Evolutionary conservation across 2,888 invertebrate genomes (phyloP), one percentile per base, ranked within the genome.

Genomic region (Patella caerulea): DNA sequence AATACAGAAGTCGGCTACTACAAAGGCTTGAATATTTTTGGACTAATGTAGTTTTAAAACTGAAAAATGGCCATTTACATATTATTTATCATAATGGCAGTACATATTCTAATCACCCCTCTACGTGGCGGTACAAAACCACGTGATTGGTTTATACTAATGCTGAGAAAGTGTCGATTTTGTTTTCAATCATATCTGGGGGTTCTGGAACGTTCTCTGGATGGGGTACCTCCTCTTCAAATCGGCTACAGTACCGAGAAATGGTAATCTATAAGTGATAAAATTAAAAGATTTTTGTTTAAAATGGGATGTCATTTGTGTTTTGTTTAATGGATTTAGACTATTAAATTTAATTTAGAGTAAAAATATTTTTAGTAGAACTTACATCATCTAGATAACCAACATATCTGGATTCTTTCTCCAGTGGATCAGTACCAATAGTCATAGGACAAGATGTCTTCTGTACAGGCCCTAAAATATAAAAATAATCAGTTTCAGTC

Each of bases 381-480:
- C 83, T 79, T 69, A 84, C 84, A 59, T 84, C 81, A 69, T 84
- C 84, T 9, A 84, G 72, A 53, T 79, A 84, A 12, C 84, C 84
- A 56, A 79, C 75, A 73, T 82, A 84, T 45, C 77, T 76, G 24
- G 83, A 79, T 54, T 83, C 80, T 75, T 77, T 81, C 74, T 83
- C 83, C 73, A 84, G 77, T 2, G 84, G 84, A 75, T 84, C 84
- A 1, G 81, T 76, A 12, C 83, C 84, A 14, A 84, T 80, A 15
- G 84, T 84, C 53, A 84, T 72, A 2, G 84, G 83, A 59, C 84
- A 84, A 5, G 82, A 73, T 2, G 83, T 83, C 72, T 80, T 81
- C 79, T 82, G 80, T 1, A 84, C 79, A 5, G 81, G 79, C 19
- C 84, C 84, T 84, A 75, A 3, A 74, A 69, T 45, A 45, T 45